Conservation (phyloP, 2,797 vertebrate genomes). For the Arnoldichthys spilopterus region DNA sequence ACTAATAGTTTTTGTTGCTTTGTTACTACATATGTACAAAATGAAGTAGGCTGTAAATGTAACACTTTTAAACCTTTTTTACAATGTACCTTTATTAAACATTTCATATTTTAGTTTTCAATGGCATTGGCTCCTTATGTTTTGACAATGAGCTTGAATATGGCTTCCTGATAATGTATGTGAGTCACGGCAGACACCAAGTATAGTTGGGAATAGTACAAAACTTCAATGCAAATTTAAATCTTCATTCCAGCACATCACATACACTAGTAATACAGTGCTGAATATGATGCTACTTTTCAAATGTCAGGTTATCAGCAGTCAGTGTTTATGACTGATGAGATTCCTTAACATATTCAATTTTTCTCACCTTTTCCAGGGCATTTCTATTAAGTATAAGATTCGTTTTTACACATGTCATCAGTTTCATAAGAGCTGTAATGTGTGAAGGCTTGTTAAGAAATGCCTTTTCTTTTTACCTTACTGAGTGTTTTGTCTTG, state of each 20-base stretch:
- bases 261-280: constrained; percentile 53
- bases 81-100: no score
- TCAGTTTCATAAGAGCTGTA: constrained; percentile 49
- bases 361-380: constrained; percentile 51
- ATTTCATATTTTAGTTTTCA: no score
- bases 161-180: constrained; percentile 36
- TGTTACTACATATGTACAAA: no score
- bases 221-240: constrained; percentile 36
- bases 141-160: no score
- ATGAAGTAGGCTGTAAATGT: no score
- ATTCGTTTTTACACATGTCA: constrained; percentile 61
- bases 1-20: no score
- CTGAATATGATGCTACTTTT: constrained; percentile 69
- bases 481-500: constrained; percentile 2
- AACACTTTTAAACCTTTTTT: no score
- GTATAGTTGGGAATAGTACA: constrained; percentile 51
- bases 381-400: constrained; percentile 31
- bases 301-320: constrained; percentile 72
- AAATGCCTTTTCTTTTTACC: constrained; percentile 28
- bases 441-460: constrained; percentile 30
- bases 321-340: constrained; percentile 61
- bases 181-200: background rate
- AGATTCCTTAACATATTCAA: constrained; percentile 48
- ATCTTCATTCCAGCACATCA: constrained; percentile 67
- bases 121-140: no score